Base-by-base conservation (phyloP, 1,140 invertebrate genomes). In the Berghia stephanieae region DNA sequence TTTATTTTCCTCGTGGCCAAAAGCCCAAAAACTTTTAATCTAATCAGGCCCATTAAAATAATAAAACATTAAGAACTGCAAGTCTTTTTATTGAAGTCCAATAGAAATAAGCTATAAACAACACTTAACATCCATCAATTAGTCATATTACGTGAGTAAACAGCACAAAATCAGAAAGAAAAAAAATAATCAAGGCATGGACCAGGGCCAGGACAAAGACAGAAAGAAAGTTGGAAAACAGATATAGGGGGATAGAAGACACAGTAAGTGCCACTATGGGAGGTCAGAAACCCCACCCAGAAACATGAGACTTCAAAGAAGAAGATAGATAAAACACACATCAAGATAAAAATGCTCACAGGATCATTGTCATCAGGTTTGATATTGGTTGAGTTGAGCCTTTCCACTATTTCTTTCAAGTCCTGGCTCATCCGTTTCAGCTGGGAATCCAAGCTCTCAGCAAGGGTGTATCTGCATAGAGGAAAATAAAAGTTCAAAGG, bases 371-470 rank as follows among this genome's bases (percentile, higher is more conserved):
- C 93, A 81, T 98, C 95, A 86, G 96, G 93, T 31, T 75, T 83
- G 81, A 93, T 93, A 87, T 95, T 96, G 0, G 94, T 93, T 84
- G 96, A 94, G 87, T 98, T 98, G 0, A 98, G 90, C 88, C 97
- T 95, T 86, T 97, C 95, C 75, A 98, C 97, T 36, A 98, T 95
- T 89, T 98, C 96, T 83, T 97, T 97, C 60, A 98, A 89, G 90
- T 98, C 96, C 86, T 97, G 95, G 0, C 95, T 95, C 95, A 98
- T 97, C 86, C 96, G 93, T 87, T 96, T 95, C 71, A 98, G 88
- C 88, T 98, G 96, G 0, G 95, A 95, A 88, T 98, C 96, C 63
- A 98, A 91, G 87, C 94, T 96, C 88, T 98, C 96, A 0, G 96
- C 93, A 83, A 97, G 89, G 76, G 94, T 92, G 87, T 97, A 96